phyloP scores from a whole-genome alignment of 2,797 vertebrate genomes.

The Philypnodon macrostomus region DNA sequence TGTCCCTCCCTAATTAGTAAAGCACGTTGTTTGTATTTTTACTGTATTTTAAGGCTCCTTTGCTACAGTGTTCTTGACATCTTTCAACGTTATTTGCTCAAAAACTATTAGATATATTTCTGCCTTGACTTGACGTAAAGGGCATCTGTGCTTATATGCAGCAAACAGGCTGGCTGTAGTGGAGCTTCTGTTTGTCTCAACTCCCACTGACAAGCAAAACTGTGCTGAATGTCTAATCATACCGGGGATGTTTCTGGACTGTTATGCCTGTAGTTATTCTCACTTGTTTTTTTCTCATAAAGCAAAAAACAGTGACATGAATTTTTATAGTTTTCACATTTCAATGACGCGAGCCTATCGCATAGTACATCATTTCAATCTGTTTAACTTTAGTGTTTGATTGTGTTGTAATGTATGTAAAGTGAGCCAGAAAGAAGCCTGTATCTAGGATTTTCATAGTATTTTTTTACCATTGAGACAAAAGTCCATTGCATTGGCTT shows the following conservation, averaged over 20 bases:
- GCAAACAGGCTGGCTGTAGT: neutral
- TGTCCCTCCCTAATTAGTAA: neutral
- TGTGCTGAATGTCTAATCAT: neutral
- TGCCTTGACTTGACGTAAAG: neutral
- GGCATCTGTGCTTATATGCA: neutral
- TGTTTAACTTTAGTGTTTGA: no score
- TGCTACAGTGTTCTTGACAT: neutral
- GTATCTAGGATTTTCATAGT: no score
- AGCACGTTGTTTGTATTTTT: neutral
- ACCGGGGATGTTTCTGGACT: neutral
- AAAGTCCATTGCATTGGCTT: no score
- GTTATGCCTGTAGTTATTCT: no score
- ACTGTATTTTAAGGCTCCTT: conserved; percentile 1
- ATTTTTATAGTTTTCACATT: no score
- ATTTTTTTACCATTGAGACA: no score
- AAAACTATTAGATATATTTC: neutral
- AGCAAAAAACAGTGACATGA: no score
- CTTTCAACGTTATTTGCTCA: neutral
- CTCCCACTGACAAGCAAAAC: neutral
- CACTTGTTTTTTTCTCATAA: no score
- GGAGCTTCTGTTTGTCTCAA: neutral
- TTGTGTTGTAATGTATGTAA: no score
- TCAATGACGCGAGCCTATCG: no score
- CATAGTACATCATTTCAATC: no score
- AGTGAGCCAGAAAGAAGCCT: no score